phyloP scores from a whole-genome alignment of 1,140 invertebrate species.

The Drosophila sp. region DNA sequence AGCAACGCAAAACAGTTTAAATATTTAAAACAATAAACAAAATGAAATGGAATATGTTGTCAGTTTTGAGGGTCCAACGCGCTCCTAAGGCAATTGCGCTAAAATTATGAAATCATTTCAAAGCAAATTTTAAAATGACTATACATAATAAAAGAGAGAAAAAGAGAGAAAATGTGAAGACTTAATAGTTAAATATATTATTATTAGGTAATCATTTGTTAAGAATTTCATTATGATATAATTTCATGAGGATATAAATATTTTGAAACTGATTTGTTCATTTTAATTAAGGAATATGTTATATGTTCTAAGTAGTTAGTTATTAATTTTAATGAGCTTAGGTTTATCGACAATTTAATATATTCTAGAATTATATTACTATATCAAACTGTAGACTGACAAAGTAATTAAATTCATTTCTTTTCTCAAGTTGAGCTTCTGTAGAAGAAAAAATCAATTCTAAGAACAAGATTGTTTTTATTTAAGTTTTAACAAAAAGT shows the following conservation, averaged over 20 bases:
- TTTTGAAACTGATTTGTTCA: too few relatives aligned
- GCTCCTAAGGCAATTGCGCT: slow-evolving; percentile 8
- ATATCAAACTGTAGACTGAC: too few relatives aligned
- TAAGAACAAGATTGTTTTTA: not conserved
- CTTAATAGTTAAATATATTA: slow-evolving; percentile 3
- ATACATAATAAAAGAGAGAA: slow-evolving; percentile 27
- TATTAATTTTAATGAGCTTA: too few relatives aligned
- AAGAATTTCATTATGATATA: too few relatives aligned
- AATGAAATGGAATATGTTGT: slow-evolving; percentile 62
- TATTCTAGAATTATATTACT: too few relatives aligned
- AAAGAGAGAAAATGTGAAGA: not conserved
- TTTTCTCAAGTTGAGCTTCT: too few relatives aligned
- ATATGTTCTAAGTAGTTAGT: too few relatives aligned
- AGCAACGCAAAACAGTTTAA: slow-evolving; percentile 58
- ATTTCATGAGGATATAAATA: too few relatives aligned
- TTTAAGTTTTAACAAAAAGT: not conserved
- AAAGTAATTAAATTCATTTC: too few relatives aligned
- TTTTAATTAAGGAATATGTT: too few relatives aligned
- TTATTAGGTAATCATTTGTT: not conserved
- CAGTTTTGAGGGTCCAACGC: not conserved
- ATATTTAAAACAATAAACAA: slow-evolving; percentile 73
- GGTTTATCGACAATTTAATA: too few relatives aligned
- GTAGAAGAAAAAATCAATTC: too few relatives aligned
- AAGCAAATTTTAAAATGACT: slow-evolving; percentile 22
- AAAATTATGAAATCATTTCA: slow-evolving; percentile 36